phyloP scores from a whole-genome alignment of 2,113 vertebrate genomes.

The Strix aluco region DNA sequence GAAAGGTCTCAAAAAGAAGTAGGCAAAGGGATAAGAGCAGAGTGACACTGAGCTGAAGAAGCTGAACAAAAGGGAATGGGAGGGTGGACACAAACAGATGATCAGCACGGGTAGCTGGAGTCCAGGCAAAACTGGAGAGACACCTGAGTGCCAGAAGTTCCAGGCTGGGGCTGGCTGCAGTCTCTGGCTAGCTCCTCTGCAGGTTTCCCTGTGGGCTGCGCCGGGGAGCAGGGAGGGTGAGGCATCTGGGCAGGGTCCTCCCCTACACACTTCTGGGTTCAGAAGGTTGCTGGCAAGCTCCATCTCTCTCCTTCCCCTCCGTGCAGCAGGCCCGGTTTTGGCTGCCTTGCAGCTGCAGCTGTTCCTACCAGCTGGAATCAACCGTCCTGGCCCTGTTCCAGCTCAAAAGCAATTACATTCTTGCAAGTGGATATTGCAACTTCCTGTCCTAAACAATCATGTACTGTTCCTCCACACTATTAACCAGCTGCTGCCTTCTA shows the following conservation, averaged over 20 bases:
- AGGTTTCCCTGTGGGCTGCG: background rate
- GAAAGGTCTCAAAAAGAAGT: background rate
- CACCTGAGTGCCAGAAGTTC: background rate
- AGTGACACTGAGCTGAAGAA: background rate
- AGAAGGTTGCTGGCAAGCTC: conserved; percentile 58
- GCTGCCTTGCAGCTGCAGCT: conserved; percentile 51
- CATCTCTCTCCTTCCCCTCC: background rate
- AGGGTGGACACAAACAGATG: background rate
- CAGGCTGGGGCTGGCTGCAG: background rate
- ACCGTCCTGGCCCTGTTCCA: conserved; percentile 56
- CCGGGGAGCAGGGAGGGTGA: background rate
- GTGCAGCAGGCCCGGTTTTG: conserved; percentile 6
- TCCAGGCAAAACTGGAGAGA: background rate
- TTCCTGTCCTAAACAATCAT: conserved; percentile 69
- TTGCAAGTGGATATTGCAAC: conserved; percentile 70
- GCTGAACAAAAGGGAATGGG: background rate
- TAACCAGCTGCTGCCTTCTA: conserved; percentile 57
- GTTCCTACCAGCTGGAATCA: conserved; percentile 68
- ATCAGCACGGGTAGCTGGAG: background rate
- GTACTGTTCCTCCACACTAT: conserved; percentile 45
- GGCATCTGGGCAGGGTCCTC: background rate
- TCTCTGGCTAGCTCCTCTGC: background rate
- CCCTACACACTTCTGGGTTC: conserved; percentile 53
- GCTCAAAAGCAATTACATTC: conserved; percentile 62
- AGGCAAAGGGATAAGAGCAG: background rate